These are phyloP conservation scores for Melanotus villosus DNA, from an alignment of 2,888 invertebrate species.

Conservation along the genomic window DNA sequence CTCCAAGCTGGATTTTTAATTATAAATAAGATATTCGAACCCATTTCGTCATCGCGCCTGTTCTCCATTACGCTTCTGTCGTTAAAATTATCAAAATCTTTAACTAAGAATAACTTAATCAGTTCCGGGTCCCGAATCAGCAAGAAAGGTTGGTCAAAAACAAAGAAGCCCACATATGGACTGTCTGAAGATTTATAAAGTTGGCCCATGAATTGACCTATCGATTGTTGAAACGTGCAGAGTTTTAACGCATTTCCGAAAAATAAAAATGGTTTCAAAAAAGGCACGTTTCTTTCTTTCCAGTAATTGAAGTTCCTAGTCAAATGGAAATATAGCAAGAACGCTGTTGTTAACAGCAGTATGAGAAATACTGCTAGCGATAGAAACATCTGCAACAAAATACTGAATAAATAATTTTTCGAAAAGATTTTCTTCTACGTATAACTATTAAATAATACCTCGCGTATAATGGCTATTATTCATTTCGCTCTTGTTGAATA, in stretches of 20 bases:
- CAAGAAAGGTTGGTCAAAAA: neutral
- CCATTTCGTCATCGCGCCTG: conserved; percentile 64
- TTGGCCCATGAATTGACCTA: neutral
- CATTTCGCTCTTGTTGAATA: no score
- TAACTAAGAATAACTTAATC: conserved; percentile 66
- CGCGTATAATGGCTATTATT: no score
- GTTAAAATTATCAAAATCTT: conserved; percentile 68
- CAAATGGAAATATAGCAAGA: neutral
- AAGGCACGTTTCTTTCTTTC: neutral
- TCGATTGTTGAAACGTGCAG: neutral
- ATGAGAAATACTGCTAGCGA: no score
- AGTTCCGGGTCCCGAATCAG: conserved; percentile 58
- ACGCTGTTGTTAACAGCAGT: no score
- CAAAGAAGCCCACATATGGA: neutral
- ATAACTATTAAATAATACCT: no score
- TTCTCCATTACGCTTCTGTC: conserved; percentile 67
- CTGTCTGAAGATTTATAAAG: neutral
- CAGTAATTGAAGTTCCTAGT: neutral
- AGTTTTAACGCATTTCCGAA: neutral
- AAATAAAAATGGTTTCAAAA: neutral
- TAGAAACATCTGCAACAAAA: no score
- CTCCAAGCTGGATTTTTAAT: conserved; percentile 60
- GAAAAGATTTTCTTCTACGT: no score
- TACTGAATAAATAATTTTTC: no score
- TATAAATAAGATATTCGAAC: conserved; percentile 65